Evolutionary conservation across 2,797 vertebrate species (phyloP), one percentile per base, ranked within the genome.

Genomic region (Acanthis flammea): DNA sequence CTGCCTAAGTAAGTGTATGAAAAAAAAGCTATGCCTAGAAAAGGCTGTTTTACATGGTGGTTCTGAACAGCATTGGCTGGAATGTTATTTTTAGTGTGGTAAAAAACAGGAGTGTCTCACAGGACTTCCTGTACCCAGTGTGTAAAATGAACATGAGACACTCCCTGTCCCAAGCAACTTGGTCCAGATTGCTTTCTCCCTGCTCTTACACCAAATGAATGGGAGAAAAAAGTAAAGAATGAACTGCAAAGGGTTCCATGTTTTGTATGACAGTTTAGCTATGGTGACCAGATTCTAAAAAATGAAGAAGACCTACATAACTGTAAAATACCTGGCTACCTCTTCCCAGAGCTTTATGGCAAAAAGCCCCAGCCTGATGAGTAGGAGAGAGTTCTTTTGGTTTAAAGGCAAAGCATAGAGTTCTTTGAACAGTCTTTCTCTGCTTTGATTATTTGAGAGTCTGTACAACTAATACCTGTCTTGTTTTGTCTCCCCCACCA

Each of bases 1-100:
- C 95, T 99, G 44, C 92, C 99, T 60, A 98, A 98, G 99, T 99
- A 95, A 98, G 99, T 98, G 30, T 70, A 10, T 53, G 37, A 51
- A 92, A 30, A 72, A 51, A 65, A n/a, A 33, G 25, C 68, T 82
- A 1, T 37, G n/a, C 61, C 71, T 58, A 31, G 21, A 68, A 45
- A 27, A 65, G 30, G 44, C n/a, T 70, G 15, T 71, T 90, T 58
- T 47, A 21, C 3, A 6, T 54, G 7, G 9, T 30, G 31, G 44
- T 35, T 73, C 27, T 74, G 47, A 86, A 37, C 9, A 93, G 50
- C 30, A 14, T 50, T 80, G 80, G 25, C 55, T 86, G 35, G 7
- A 54, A 57, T 16, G 12, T 72, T 76, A 33, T 7, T 84, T 88
- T 76, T 31, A 50, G 9, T 54, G 14, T 58, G 27, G 62, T 73